These are phyloP conservation scores for Scolopax mira DNA, from an alignment of 2,113 vertebrate species.

Conservation along the genomic window DNA sequence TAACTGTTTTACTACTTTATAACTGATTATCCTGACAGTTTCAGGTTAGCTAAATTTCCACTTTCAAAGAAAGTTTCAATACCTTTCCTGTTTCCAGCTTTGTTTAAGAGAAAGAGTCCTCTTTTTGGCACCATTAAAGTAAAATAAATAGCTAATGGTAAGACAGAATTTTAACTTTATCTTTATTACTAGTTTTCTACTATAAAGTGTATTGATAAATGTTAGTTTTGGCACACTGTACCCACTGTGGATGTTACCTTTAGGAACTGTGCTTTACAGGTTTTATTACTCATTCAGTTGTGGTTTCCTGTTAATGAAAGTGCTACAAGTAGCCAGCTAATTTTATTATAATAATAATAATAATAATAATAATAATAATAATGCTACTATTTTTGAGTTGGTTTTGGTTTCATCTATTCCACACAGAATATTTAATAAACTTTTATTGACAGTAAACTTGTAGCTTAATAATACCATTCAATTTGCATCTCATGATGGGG, in stretches of 20 bases:
- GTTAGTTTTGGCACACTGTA: not conserved
- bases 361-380: not conserved
- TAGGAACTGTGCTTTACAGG: not conserved
- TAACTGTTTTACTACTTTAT: not conserved
- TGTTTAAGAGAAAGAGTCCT: not conserved
- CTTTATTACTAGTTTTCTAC: not conserved
- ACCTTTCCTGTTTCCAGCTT: not conserved
- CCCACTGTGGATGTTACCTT: not conserved
- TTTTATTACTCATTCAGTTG: not conserved
- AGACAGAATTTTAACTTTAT: not conserved
- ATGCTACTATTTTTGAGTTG: not conserved
- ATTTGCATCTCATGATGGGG: not conserved
- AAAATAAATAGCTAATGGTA: not conserved
- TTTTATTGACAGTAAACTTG: not conserved
- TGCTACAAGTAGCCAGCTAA: not conserved
- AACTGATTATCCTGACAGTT: not conserved
- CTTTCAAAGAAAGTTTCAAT: not conserved
- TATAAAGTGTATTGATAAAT: not conserved
- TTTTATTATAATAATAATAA: not conserved
- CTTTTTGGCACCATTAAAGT: not conserved
- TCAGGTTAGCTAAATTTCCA: not conserved
- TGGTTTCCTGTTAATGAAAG: not conserved
- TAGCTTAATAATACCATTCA: not conserved
- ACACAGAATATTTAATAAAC: not conserved
- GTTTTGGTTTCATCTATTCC: not conserved